Evolutionary conservation across 2,888 invertebrate genomes (phyloP).

Genomic region (Chrysomela aeneicollis): DNA sequence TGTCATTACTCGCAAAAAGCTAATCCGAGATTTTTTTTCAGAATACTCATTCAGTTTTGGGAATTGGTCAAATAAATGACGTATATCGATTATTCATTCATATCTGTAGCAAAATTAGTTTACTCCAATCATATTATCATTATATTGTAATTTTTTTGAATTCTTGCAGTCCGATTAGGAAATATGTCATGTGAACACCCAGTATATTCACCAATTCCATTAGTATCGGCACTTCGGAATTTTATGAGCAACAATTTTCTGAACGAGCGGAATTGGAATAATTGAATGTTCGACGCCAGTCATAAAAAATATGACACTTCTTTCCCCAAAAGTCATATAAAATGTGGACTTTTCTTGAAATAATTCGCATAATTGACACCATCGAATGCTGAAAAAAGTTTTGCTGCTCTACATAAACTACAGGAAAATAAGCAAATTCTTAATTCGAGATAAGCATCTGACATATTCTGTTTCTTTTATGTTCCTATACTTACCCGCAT

Average conservation of each 20-base stretch:
- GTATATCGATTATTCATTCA: too few relatives aligned
- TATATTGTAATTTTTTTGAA: too few relatives aligned
- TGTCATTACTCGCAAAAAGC: too few relatives aligned
- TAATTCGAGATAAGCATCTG: too few relatives aligned
- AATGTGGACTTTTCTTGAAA: not conserved
- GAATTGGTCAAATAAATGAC: too few relatives aligned
- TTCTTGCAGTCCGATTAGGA: too few relatives aligned
- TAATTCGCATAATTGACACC: not conserved
- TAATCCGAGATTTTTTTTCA: too few relatives aligned
- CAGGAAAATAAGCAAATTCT: not conserved
- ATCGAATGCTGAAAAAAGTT: not conserved
- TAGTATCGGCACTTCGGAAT: not conserved
- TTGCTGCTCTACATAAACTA: not conserved
- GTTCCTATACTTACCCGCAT: too few relatives aligned
- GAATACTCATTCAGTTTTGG: too few relatives aligned
- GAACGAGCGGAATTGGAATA: conserved; percentile 3
- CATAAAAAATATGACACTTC: not conserved
- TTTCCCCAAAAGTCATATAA: not conserved
- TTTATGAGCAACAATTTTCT: not conserved
- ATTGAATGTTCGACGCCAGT: not conserved
- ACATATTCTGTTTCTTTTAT: too few relatives aligned
- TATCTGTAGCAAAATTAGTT: too few relatives aligned
- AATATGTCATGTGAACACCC: not conserved
- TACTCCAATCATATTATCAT: too few relatives aligned
- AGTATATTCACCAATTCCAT: not conserved